Percentiles rank a stretch among this genome's conserved stretches.
These are phyloP conservation scores for Stenodera caucasica DNA, from an alignment of 2,888 invertebrate species.

Conservation along the genomic window DNA sequence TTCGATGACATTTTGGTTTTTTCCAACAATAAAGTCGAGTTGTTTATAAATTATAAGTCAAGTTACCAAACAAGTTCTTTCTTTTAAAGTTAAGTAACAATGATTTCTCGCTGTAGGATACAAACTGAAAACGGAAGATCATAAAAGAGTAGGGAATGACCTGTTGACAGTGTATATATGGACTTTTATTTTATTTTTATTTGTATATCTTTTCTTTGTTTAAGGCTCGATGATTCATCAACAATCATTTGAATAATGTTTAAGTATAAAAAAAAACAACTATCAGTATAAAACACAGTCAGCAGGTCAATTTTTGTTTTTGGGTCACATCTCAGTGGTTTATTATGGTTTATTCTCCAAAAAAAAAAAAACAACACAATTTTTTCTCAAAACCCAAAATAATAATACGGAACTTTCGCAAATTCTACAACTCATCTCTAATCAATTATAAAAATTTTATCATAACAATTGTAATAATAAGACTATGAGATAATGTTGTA, in stretches of 20 bases:
- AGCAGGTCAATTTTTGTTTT: neutral
- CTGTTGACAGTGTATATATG: neutral
- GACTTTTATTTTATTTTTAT: neutral
- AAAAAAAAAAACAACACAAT: too few relatives aligned
- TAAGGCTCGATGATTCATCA: neutral
- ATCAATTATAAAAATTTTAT: neutral
- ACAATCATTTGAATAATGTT: neutral
- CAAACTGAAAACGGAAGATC: neutral
- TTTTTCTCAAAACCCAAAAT: too few relatives aligned
- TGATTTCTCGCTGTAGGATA: neutral
- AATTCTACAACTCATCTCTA: neutral
- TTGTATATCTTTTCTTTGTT: neutral
- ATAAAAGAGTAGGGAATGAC: constrained; percentile 6
- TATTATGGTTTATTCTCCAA: too few relatives aligned
- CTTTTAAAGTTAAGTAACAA: constrained; percentile 3
- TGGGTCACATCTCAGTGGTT: neutral
- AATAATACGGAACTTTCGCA: too few relatives aligned
- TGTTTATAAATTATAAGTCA: neutral
- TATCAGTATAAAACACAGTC: neutral
- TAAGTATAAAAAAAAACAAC: neutral
- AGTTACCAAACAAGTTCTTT: constrained; percentile 7
- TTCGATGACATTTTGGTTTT: neutral
- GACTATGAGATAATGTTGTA: neutral
- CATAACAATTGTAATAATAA: neutral
- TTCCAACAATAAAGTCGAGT: neutral